Conservation (phyloP, 2,113 vertebrate genomes). For the Arenaria interpres region DNA sequence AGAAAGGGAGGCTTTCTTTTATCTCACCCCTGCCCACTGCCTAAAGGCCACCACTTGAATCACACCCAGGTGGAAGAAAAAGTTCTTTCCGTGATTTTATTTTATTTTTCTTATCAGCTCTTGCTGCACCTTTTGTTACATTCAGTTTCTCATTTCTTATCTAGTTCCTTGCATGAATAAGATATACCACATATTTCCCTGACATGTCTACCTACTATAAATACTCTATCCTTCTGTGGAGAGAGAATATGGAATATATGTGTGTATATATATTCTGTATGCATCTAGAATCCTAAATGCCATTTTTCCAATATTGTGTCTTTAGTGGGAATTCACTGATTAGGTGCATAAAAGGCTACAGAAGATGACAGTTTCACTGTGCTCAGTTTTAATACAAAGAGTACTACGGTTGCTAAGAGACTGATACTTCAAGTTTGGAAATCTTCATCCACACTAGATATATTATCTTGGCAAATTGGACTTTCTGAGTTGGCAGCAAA, state of each 20-base stretch:
- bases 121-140: neutral
- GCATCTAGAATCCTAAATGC: neutral
- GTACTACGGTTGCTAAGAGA: conserved; percentile 74
- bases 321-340: conserved; percentile 42
- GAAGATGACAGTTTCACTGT: conserved; percentile 18
- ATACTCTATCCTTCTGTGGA: neutral
- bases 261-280: neutral
- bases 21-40: neutral
- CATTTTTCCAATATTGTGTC: neutral
- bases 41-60: neutral
- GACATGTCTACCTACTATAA: conserved; percentile 36
- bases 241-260: neutral
- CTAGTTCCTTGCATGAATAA: conserved; percentile 19
- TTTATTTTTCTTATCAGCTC: neutral
- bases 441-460: conserved; percentile 47
- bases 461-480: conserved; percentile 57
- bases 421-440: conserved; percentile 60
- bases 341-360: conserved; percentile 30
- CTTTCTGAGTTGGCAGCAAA: conserved; percentile 65
- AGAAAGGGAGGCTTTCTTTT: neutral
- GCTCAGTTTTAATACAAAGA: conserved; percentile 61
- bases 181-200: conserved; percentile 14
- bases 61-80: neutral
- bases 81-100: neutral
- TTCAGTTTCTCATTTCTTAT: neutral